Percentiles rank a stretch among this genome's conserved stretches.
These are phyloP conservation scores for Dasypolia templi DNA, from an alignment of 2,888 invertebrate genomes.

Conservation along the genomic window DNA sequence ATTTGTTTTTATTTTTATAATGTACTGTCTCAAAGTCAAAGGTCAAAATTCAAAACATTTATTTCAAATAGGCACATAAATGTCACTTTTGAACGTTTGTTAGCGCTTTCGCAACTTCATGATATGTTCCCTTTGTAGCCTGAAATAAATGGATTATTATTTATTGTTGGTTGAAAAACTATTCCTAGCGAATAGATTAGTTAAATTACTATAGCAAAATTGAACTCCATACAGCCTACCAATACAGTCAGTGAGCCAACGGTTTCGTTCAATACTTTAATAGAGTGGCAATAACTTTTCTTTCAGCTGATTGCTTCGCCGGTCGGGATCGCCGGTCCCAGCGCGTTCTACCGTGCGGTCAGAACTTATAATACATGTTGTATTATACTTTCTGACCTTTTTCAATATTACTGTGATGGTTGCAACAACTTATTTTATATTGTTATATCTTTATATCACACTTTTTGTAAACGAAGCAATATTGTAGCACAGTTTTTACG, in stretches of 20 bases:
- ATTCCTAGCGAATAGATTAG: background rate
- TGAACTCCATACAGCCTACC: conserved; percentile 54
- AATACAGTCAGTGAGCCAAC: conserved; percentile 65
- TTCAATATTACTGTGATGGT: conserved; percentile 75
- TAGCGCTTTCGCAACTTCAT: background rate
- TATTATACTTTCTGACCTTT: conserved; percentile 87
- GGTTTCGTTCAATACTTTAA: conserved; percentile 85
- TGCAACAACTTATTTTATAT: conserved; percentile 68
- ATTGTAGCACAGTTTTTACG: conserved; percentile 46
- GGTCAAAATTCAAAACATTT: no score
- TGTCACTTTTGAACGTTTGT: no score
- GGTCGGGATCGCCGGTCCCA: conserved; percentile 72
- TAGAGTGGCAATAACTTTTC: conserved; percentile 82
- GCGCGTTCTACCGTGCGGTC: conserved; percentile 79
- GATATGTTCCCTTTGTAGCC: no score
- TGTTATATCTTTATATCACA: conserved; percentile 32
- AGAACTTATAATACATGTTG: conserved; percentile 85
- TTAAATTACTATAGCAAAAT: conserved; percentile 23
- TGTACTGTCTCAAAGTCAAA: no score
- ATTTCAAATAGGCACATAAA: no score
- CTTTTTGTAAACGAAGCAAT: conserved; percentile 26
- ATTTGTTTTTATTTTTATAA: no score
- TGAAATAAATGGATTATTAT: no score
- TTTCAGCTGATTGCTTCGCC: conserved; percentile 84
- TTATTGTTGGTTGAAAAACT: no score